phyloP scores from a whole-genome alignment of 2,888 invertebrate species.

The Isoperla grammatica region DNA sequence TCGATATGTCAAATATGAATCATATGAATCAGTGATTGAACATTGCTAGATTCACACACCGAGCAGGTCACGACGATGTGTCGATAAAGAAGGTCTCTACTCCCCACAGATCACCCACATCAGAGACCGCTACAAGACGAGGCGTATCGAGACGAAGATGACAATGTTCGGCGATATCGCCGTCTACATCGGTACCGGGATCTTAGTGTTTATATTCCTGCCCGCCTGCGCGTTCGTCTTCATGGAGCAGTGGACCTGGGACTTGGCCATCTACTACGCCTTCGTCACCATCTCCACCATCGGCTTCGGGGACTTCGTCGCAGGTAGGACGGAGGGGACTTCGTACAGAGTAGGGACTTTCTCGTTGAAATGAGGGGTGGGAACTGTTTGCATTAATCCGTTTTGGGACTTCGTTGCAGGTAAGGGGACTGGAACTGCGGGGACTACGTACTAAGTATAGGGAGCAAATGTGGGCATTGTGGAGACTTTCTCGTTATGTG shows the following conservation, averaged over 20 bases:
- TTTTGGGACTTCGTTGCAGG: too few relatives aligned
- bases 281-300: slow-evolving; percentile 85
- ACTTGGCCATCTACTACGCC: slow-evolving; percentile 78
- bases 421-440: too few relatives aligned
- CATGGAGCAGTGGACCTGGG: slow-evolving; percentile 78
- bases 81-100: slow-evolving; percentile 37
- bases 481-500: too few relatives aligned
- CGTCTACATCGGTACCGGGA: slow-evolving; percentile 82
- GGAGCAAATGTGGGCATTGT: too few relatives aligned
- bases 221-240: slow-evolving; percentile 79
- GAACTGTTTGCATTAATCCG: too few relatives aligned
- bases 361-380: too few relatives aligned
- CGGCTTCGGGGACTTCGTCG: slow-evolving; percentile 90
- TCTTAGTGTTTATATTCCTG: slow-evolving; percentile 78
- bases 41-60: too few relatives aligned
- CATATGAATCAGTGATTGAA: too few relatives aligned
- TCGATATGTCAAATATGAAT: too few relatives aligned
- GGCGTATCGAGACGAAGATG: slow-evolving; percentile 60
- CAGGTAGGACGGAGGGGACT: slow-evolving; percentile 51
- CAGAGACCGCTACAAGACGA: slow-evolving; percentile 56
- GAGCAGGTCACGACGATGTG: too few relatives aligned
- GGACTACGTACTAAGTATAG: too few relatives aligned
- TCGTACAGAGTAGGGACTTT: too few relatives aligned
- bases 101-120: slow-evolving; percentile 54
- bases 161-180: slow-evolving; percentile 73